Evolutionary conservation across 2,797 vertebrate species (phyloP), one percentile per base, ranked within the genome.

Genomic region (Chloroceryle inda): DNA sequence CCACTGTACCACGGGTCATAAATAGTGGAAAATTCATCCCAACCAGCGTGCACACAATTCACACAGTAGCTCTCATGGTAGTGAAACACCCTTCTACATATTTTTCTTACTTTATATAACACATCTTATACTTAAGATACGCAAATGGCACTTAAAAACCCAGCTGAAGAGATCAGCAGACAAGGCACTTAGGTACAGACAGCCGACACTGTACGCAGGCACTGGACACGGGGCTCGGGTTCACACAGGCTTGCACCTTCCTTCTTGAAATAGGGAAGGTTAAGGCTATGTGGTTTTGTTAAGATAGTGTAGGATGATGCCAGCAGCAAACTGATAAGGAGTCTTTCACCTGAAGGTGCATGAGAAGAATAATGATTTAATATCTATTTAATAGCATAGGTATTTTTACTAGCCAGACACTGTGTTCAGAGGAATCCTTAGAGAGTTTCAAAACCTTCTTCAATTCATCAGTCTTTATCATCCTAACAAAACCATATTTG

Each of bases 401-500:
- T 58, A 58, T 85, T 74, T 92, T 82, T 62, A 95, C 80, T 61
- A 85, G 88, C 69, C 86, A 80, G 18, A 84, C 26, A 53, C 44
- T 33, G 11, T 15, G 74, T 88, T 83, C 93, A 87, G 76, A 93
- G 53, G 35, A 91, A 88, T 94, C 75, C 88, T 85, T 49, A 68
- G 85, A 71, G 86, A 68, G 38, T 88, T 95, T 81, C 84, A 94
- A 95, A 93, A 97, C 38, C 81, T 91, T 52, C 69, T 96, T 91
- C 89, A 89, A 82, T 96, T 96, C 89, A 91, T 85, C 94, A 62
- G 12, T 37, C 82, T 95, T 96, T 94, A 92, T 95, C 52, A 67
- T 85, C 27, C 67, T 89, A 89, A 94, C 73, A 80, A 86, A 95
- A 91, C 89, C 87, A 82, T 93, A 96, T 92, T 96, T 94, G 92